A percentile compares a stretch with the other conserved stretches of the same genome.
phyloP scores from a whole-genome alignment of 2,113 vertebrate species.

The Loxodonta africana region DNA sequence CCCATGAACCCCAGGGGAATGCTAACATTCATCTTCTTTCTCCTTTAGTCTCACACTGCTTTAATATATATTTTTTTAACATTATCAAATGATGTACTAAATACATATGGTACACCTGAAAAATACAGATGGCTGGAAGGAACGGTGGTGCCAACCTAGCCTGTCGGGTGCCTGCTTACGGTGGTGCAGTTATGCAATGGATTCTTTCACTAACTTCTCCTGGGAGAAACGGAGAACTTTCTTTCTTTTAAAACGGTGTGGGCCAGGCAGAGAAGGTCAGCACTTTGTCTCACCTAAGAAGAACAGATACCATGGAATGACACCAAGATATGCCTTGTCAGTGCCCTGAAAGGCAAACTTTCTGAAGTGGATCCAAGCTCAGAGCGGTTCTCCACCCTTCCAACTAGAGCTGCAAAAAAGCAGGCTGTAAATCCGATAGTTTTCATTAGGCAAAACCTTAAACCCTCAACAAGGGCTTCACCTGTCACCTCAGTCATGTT shows the following conservation, averaged over 20 bases:
- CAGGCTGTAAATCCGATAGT: neutral
- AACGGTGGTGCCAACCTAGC: slow-evolving; percentile 2
- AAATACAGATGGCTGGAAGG: slow-evolving; percentile 51
- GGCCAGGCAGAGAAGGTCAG: neutral
- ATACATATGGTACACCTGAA: slow-evolving; percentile 81
- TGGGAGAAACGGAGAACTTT: slow-evolving; percentile 71
- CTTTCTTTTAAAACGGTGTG: neutral
- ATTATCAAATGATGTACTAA: slow-evolving; percentile 87
- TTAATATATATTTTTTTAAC: slow-evolving; percentile 85
- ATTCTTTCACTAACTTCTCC: slow-evolving; percentile 72
- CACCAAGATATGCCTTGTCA: neutral
- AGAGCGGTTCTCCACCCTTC: neutral
- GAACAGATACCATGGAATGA: neutral
- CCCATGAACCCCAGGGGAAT: slow-evolving; percentile 91
- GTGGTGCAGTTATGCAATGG: neutral
- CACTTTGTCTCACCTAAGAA: neutral
- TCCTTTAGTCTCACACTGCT: slow-evolving; percentile 86
- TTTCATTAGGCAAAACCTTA: slow-evolving; percentile 52
- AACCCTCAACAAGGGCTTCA: neutral
- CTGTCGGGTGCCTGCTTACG: slow-evolving; percentile 25
- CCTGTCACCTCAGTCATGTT: neutral
- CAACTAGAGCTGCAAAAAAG: neutral
- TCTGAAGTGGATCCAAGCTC: slow-evolving; percentile 44
- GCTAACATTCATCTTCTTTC: slow-evolving; percentile 90
- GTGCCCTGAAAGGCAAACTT: slow-evolving; percentile 62